These are phyloP conservation scores for Albula goreensis DNA, from an alignment of 2,113 vertebrate genomes.

Conservation along the genomic window DNA sequence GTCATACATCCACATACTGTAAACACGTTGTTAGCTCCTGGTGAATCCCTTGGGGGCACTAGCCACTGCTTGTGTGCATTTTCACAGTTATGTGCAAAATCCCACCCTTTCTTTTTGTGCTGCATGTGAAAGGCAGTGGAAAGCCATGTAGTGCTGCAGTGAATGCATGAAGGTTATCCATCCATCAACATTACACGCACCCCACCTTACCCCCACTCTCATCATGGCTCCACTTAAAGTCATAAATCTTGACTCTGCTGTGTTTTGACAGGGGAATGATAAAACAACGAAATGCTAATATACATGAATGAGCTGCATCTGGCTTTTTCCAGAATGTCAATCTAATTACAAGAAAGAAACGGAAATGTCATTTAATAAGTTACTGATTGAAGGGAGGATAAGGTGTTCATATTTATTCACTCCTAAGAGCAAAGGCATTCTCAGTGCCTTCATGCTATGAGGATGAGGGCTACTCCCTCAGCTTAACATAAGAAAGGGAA, in stretches of 20 bases:
- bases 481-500: too few species aligned
- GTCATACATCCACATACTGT: not conserved
- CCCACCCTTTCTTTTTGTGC: not conserved
- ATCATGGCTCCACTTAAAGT: not conserved
- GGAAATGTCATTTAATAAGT: not conserved
- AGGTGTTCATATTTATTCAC: not conserved
- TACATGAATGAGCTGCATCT: not conserved
- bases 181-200: not conserved
- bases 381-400: not conserved
- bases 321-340: not conserved
- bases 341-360: not conserved
- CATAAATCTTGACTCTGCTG: not conserved
- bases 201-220: not conserved
- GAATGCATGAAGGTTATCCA: not conserved
- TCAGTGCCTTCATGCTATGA: too few species aligned
- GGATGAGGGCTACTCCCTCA: too few species aligned
- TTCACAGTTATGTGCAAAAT: not conserved
- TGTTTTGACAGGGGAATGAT: not conserved
- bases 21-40: not conserved
- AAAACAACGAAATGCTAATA: not conserved
- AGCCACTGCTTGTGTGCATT: not conserved
- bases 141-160: not conserved
- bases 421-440: not conserved
- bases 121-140: not conserved
- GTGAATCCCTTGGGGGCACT: not conserved